Conservation (phyloP, 2,113 vertebrate genomes). For the Cynopterus brachyotis region DNA sequence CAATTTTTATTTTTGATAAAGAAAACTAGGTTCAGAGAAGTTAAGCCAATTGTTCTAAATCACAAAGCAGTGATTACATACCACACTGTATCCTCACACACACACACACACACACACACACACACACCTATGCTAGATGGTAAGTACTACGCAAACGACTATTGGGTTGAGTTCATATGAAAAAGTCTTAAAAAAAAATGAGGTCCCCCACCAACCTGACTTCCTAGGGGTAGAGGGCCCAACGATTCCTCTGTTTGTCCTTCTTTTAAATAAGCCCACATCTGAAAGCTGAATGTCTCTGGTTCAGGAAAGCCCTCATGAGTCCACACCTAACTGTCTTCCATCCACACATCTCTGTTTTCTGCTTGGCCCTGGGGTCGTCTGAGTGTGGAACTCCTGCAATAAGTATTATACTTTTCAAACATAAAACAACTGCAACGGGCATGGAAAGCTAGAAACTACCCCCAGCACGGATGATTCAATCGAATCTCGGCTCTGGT, state of each 20-base stretch:
- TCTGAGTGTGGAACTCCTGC: background rate
- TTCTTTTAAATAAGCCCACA: background rate
- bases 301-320: background rate
- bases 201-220: background rate
- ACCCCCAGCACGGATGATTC: background rate
- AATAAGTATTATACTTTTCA: background rate
- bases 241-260: background rate
- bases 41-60: slow-evolving; percentile 22
- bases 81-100: background rate
- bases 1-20: slow-evolving; percentile 9
- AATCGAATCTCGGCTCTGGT: background rate
- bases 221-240: background rate
- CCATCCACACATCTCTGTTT: background rate
- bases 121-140: background rate
- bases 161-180: background rate
- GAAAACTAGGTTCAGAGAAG: background rate
- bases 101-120: background rate
- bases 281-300: background rate
- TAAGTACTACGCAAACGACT: background rate
- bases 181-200: background rate
- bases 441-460: background rate
- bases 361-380: background rate
- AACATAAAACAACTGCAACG: background rate
- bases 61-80: background rate
- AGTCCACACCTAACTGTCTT: background rate